These are phyloP conservation scores for Drosophila mettleri DNA, from an alignment of 2,888 invertebrate species.

Conservation along the genomic window DNA sequence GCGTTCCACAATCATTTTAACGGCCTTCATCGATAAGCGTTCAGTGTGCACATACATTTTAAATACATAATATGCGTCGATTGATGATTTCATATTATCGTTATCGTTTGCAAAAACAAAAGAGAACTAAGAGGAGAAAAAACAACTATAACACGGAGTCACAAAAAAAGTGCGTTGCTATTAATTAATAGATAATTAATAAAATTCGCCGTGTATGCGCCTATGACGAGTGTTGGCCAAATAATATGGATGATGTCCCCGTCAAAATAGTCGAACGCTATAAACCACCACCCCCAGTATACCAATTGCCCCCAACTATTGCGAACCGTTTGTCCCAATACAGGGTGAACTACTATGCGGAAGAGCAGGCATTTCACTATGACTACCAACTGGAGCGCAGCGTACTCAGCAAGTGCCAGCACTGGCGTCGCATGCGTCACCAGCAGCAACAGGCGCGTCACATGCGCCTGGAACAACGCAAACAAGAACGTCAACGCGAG, in stretches of 20 bases:
- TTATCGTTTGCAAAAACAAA: conserved; percentile 63
- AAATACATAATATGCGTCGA: conserved; percentile 23
- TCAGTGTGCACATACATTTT: conserved; percentile 40
- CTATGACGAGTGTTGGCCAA: conserved; percentile 37
- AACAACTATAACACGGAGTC: conserved; percentile 39
- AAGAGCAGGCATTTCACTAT: conserved; percentile 87
- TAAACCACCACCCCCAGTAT: conserved; percentile 91
- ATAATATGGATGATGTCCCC: conserved; percentile 91
- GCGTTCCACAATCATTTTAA: not conserved
- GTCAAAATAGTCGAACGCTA: conserved; percentile 95
- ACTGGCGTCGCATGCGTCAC: conserved; percentile 89
- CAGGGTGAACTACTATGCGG: conserved; percentile 85
- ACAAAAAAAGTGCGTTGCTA: conserved; percentile 43
- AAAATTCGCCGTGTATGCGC: conserved; percentile 63
- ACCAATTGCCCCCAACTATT: conserved; percentile 87
- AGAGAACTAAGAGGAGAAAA: conserved; percentile 54
- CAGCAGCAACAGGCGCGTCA: conserved; percentile 88
- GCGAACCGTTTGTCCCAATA: conserved; percentile 86
- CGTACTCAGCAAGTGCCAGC: conserved; percentile 89
- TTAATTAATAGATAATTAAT: conserved; percentile 58
- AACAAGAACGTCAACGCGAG: conserved; percentile 87
- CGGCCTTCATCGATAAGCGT: not conserved
- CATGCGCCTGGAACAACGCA: conserved; percentile 87
- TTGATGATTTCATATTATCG: conserved; percentile 35
- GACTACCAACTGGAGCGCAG: conserved; percentile 91